phyloP scores from a whole-genome alignment of 92 coral and sea anemone species.

The Epizoanthus fatuus region DNA sequence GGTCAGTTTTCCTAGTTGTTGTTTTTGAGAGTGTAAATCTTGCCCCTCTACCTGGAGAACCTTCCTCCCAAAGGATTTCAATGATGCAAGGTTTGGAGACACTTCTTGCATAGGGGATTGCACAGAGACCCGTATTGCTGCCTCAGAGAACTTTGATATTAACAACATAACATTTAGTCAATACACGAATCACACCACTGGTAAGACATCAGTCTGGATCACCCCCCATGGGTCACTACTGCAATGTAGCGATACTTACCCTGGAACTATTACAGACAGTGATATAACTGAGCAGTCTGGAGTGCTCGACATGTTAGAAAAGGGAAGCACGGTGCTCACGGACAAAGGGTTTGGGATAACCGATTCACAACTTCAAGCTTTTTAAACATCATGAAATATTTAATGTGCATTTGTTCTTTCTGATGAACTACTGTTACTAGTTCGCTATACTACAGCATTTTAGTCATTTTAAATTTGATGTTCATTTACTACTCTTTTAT shows the following conservation, averaged over 20 bases:
- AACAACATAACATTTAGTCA: conserved; percentile 62
- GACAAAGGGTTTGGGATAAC: conserved; percentile 55
- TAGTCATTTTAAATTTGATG: too few relatives aligned
- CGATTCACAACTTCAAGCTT: too few relatives aligned
- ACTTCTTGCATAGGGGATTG: conserved; percentile 44
- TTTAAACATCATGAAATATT: too few relatives aligned
- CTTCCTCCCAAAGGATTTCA: conserved; percentile 35
- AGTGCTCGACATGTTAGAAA: conserved; percentile 43
- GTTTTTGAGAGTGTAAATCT: conserved; percentile 33
- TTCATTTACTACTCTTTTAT: too few relatives aligned
- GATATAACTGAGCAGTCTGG: conserved; percentile 52
- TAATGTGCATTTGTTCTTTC: too few relatives aligned
- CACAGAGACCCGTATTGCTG: conserved; percentile 30
- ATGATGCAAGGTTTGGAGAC: conserved; percentile 51
- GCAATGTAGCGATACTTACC: conserved; percentile 55
- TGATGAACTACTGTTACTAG: too few relatives aligned
- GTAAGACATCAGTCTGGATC: conserved; percentile 64
- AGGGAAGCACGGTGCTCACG: conserved; percentile 36
- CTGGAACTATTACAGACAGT: conserved; percentile 10
- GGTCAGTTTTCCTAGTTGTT: conserved; percentile 41
- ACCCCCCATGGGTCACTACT: conserved; percentile 51
- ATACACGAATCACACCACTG: conserved; percentile 66
- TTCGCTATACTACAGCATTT: too few relatives aligned
- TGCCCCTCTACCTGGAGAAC: conserved; percentile 35
- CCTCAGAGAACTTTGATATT: conserved; percentile 62